Conservation (phyloP, 2,113 vertebrate genomes). For the Mirounga angustirostris region DNA sequence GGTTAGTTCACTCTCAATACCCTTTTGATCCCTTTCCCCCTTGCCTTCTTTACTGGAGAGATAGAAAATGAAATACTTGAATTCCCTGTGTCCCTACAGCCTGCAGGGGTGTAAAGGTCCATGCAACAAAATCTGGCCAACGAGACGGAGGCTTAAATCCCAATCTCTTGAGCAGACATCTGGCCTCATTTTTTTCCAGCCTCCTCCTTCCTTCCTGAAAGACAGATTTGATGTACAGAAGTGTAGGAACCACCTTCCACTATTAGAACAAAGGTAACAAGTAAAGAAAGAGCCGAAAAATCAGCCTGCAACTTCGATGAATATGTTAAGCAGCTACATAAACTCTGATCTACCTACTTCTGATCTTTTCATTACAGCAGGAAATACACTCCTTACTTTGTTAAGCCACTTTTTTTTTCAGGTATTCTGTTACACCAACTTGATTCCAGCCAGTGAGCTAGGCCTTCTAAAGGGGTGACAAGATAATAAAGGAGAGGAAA, state of each 20-base stretch:
- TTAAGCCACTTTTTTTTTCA: background rate
- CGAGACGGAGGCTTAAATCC: background rate
- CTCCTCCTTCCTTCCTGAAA: background rate
- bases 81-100: background rate
- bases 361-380: background rate
- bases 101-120: background rate
- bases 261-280: background rate
- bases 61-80: background rate
- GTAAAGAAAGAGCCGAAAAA: background rate
- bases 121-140: background rate
- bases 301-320: background rate
- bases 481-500: background rate
- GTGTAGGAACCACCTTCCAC: background rate
- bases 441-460: background rate
- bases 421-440: background rate
- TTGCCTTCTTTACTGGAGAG: background rate
- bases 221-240: background rate
- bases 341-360: background rate
- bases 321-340: background rate
- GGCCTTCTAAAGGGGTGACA: background rate
- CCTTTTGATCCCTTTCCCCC: background rate
- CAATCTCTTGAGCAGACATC: background rate
- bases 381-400: background rate
- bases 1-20: background rate
- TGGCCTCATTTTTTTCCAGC: background rate